A percentile compares a stretch with the other conserved stretches of the same genome.
phyloP scores from a whole-genome alignment of 2,888 invertebrate genomes.

The Eupsilia transversa region DNA sequence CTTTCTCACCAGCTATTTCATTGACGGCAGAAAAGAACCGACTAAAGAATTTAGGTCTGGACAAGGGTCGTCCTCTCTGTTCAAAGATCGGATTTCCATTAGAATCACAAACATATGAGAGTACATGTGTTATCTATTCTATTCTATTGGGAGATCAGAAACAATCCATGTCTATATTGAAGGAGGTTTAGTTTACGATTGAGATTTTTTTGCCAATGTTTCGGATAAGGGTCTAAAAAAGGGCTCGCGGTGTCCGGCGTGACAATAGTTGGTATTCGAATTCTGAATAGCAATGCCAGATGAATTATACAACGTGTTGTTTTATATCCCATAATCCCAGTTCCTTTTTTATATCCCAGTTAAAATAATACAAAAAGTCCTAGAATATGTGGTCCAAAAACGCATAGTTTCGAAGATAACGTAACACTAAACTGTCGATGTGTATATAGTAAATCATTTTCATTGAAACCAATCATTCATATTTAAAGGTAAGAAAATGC shows the following conservation, averaged over 20 bases:
- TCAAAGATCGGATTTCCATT: slow-evolving; percentile 56
- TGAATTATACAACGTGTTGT: too few relatives aligned
- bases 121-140: slow-evolving; percentile 37
- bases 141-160: slow-evolving; percentile 26
- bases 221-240: slow-evolving; percentile 1
- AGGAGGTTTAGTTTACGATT: slow-evolving; percentile 7
- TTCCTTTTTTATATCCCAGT: too few relatives aligned
- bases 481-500: too few relatives aligned
- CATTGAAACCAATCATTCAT: too few relatives aligned
- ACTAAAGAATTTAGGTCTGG: slow-evolving; percentile 32
- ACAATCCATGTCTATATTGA: slow-evolving; percentile 37
- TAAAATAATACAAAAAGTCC: too few relatives aligned
- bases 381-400: too few relatives aligned
- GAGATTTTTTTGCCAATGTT: slow-evolving; percentile 6
- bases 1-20: slow-evolving; percentile 21
- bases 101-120: slow-evolving; percentile 41
- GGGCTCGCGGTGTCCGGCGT: accelerated
- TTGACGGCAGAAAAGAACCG: slow-evolving; percentile 16
- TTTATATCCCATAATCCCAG: too few relatives aligned
- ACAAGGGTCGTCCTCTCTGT: slow-evolving; percentile 48
- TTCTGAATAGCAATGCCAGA: background rate
- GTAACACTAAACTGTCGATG: too few relatives aligned
- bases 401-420: too few relatives aligned
- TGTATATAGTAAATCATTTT: too few relatives aligned
- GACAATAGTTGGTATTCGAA: background rate